Evolutionary conservation across 2,888 invertebrate genomes (phyloP), one percentile per base, ranked within the genome.

Genomic region (Lapara coniferarum): DNA sequence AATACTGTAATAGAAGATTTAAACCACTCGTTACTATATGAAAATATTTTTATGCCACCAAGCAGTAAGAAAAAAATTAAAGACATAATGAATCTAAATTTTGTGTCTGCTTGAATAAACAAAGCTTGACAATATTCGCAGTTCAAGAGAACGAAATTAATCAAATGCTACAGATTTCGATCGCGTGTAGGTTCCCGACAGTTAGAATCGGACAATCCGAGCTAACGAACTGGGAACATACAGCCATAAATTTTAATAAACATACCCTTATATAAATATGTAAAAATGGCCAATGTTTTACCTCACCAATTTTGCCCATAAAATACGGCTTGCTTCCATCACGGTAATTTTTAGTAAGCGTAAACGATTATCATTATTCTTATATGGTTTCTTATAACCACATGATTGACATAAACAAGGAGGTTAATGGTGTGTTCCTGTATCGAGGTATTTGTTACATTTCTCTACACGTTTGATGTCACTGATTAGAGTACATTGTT

Each of bases 391-490:
- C 2, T 49, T 46, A 55, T 55, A 44, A 4, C 53, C n/a, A 25
- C 53, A 10, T 68, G 68, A 71, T 71, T 76, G 75, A 76, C 75
- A 71, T 53, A 69, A 68, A 72, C 76, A 76, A 73, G 70, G 70
- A 69, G 77, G 78, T 77, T 74, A 78, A 70, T 76, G 71, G 73
- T 74, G 69, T 73, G 57, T 57, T 56, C 57, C 56, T 70, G 49
- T 37, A 53, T 63, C 44, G 69, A 70, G 71, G 67, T 72, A 71
- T 71, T 74, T 58, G 70, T 71, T 71, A 71, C 69, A 73, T 72
- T 72, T 72, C 70, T 70, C 57, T 56, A 58, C 56, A 66, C 25
- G 69, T 55, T 56, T 56, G 49, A 13, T 63, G 19, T 46, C 67
- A 67, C 56, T 69, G 69, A 69, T 69, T 69, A 66, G 57, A 52